Percentiles rank a stretch among this genome's conserved stretches.
Evolutionary conservation across 2,113 vertebrate species (phyloP).

Genomic region (Pangasianodon hypophthalmus): DNA sequence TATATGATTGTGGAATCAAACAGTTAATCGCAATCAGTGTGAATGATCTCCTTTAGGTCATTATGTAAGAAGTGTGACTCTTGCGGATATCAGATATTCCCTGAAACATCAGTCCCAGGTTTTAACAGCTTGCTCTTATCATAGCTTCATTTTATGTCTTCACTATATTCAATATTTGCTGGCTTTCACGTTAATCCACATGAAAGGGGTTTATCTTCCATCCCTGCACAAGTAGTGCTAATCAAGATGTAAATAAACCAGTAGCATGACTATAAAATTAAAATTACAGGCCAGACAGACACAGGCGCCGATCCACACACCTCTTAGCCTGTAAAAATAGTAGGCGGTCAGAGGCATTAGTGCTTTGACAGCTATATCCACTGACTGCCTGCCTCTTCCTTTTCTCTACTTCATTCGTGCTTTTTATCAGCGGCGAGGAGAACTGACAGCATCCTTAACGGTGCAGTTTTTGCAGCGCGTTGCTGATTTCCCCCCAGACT

Average conservation of each 20-base stretch:
- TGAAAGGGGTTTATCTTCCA: slow-evolving; percentile 55
- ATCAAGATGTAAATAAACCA: slow-evolving; percentile 70
- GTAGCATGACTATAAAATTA: slow-evolving; percentile 47
- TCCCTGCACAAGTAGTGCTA: slow-evolving; percentile 31
- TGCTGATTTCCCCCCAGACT: slow-evolving; percentile 87
- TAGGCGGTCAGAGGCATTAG: slow-evolving; percentile 62
- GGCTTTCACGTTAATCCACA: slow-evolving; percentile 49
- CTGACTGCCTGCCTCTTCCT: slow-evolving; percentile 35
- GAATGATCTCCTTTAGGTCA: not conserved
- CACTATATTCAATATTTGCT: slow-evolving; percentile 65
- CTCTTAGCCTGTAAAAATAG: slow-evolving; percentile 64
- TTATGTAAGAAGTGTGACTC: not conserved
- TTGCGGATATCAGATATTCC: not conserved
- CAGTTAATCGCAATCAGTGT: not conserved
- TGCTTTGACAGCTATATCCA: slow-evolving; percentile 71
- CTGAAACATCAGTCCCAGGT: slow-evolving; percentile 46
- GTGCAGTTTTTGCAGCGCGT: slow-evolving; percentile 68
- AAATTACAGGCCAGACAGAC: slow-evolving; percentile 51
- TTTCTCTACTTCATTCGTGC: slow-evolving; percentile 37
- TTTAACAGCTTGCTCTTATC: slow-evolving; percentile 69
- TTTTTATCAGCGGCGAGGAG: slow-evolving; percentile 71
- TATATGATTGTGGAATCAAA: not conserved
- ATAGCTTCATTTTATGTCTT: slow-evolving; percentile 65
- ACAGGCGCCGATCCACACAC: slow-evolving; percentile 52
- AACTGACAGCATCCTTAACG: slow-evolving; percentile 78